Percentiles rank a stretch among this genome's conserved stretches.
These are phyloP conservation scores for Xestia sexstrigata DNA, from an alignment of 2,888 invertebrate species.

Conservation along the genomic window DNA sequence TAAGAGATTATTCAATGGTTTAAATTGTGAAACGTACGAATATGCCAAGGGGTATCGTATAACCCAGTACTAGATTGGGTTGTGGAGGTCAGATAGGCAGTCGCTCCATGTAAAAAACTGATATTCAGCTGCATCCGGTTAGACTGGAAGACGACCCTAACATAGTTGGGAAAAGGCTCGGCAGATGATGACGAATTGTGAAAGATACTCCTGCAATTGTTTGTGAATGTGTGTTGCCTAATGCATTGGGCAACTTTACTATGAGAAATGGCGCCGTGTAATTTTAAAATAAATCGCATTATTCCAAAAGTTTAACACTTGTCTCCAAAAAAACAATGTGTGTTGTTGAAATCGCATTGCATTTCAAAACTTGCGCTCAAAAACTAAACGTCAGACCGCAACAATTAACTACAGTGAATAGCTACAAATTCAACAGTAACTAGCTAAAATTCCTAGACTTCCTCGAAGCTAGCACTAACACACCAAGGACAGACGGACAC, in stretches of 20 bases:
- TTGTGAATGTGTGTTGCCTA: no score
- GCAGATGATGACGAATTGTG: neutral
- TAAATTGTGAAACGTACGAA: neutral
- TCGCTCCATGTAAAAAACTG: neutral
- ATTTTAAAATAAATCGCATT: neutral
- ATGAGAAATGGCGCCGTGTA: neutral
- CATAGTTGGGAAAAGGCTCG: neutral
- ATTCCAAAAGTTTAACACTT: neutral
- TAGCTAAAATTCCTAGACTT: slow-evolving; percentile 26
- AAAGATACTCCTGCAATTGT: neutral
- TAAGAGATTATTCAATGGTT: neutral
- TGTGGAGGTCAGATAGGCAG: neutral
- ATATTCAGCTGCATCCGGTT: neutral
- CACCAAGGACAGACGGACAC: slow-evolving; percentile 39
- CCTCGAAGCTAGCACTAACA: slow-evolving; percentile 28
- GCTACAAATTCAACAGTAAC: slow-evolving; percentile 7
- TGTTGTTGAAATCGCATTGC: neutral
- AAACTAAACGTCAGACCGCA: neutral
- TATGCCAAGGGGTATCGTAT: neutral
- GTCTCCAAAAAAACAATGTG: neutral
- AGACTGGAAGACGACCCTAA: neutral
- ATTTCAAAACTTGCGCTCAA: neutral
- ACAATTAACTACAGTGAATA: neutral
- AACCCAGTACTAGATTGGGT: neutral
- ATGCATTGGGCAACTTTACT: neutral